Conservation (phyloP, 2,888 invertebrate species). For the Mellilla xanthometata region DNA sequence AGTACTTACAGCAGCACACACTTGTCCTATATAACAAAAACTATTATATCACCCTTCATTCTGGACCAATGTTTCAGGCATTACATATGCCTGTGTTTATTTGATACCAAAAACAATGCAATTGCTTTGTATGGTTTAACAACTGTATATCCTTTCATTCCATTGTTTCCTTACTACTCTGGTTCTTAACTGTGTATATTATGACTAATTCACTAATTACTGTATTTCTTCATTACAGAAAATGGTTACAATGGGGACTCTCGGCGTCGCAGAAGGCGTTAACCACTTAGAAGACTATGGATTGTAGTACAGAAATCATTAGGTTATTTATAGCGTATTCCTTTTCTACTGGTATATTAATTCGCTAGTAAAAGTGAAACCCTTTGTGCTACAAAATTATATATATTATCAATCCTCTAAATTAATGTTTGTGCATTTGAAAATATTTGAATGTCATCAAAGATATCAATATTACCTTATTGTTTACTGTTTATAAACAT, state of each 20-base stretch:
- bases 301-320: conserved; percentile 19
- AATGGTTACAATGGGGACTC: conserved; percentile 77
- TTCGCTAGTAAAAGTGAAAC: conserved; percentile 3
- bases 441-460: too few relatives aligned
- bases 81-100: neutral
- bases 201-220: conserved; percentile 6
- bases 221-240: conserved; percentile 63
- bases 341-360: conserved; percentile 11
- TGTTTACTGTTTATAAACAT: too few relatives aligned
- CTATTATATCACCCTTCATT: conserved; percentile 25
- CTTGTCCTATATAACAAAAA: conserved; percentile 23
- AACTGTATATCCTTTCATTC: conserved; percentile 11
- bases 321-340: conserved; percentile 22
- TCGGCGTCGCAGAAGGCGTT: conserved; percentile 74
- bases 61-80: neutral
- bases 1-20: conserved; percentile 64
- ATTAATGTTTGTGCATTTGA: too few relatives aligned
- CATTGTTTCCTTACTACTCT: conserved; percentile 4
- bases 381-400: neutral
- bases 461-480: too few relatives aligned
- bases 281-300: conserved; percentile 17
- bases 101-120: neutral
- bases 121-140: conserved; percentile 13
- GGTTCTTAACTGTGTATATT: neutral
- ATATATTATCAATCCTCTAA: too few relatives aligned